A percentile compares a stretch with the other conserved stretches of the same genome.
Evolutionary conservation across 2,888 invertebrate genomes (phyloP).

Genomic region (Lasioglossum vierecki): DNA sequence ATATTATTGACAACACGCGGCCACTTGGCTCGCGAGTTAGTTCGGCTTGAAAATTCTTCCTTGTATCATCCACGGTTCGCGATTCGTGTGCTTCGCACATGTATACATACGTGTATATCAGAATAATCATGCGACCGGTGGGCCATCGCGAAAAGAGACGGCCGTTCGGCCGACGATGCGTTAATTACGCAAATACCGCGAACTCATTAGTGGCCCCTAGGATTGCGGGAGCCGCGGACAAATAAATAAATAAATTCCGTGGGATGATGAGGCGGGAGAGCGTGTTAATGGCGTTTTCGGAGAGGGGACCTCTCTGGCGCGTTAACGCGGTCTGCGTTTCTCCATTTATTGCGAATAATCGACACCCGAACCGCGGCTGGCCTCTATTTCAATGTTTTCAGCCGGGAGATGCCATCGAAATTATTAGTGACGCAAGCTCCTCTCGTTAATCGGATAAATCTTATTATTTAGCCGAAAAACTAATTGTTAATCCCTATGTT

Average conservation of each 20-base stretch:
- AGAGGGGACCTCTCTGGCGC: not conserved
- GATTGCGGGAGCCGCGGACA: conserved; percentile 14
- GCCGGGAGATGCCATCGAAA: not conserved
- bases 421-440: not conserved
- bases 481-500: not conserved
- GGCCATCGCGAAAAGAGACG: conserved; percentile 10
- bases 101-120: not conserved
- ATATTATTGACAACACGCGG: not conserved
- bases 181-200: conserved; percentile 45
- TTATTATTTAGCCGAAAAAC: not conserved
- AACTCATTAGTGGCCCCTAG: conserved; percentile 26
- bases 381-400: not conserved
- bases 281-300: not conserved
- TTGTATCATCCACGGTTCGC: not conserved
- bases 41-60: not conserved
- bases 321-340: not conserved
- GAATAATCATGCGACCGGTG: not conserved
- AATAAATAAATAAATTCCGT: conserved; percentile 47
- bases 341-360: conserved; percentile 3
- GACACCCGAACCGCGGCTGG: not conserved
- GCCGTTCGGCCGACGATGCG: conserved; percentile 11
- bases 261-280: not conserved
- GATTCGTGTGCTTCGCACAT: not conserved
- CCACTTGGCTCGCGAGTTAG: not conserved
- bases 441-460: not conserved